Conservation (phyloP, 1,140 invertebrate genomes). For the Cydia pomonella region DNA sequence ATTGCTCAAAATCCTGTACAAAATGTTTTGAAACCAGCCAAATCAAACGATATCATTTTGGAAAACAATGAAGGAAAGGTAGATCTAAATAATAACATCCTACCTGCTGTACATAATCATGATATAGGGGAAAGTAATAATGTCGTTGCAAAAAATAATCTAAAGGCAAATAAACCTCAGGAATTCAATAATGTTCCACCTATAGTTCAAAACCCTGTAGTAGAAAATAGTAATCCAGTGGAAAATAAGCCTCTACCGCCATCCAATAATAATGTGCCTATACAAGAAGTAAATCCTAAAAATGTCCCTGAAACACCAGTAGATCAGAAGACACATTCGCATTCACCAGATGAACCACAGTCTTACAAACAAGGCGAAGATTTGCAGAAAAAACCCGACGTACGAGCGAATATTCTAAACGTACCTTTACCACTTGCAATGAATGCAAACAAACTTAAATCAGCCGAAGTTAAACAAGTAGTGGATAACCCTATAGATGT, state of each 20-base stretch:
- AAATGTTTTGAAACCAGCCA: conserved; percentile 11
- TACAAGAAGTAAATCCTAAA: neutral
- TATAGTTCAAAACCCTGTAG: conserved; percentile 24
- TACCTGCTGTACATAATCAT: neutral
- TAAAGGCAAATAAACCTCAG: conserved; percentile 11
- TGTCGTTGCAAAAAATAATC: conserved; percentile 11
- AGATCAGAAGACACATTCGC: conserved; percentile 45
- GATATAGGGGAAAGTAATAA: conserved; percentile 2
- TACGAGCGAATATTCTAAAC: conserved; percentile 27
- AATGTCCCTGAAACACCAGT: neutral
- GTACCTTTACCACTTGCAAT: conserved; percentile 38
- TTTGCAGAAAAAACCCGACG: conserved; percentile 41
- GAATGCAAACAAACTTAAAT: conserved; percentile 35
- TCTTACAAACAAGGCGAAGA: conserved; percentile 70
- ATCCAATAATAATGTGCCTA: conserved; percentile 1
- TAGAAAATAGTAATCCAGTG: conserved; percentile 31
- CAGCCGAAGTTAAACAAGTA: neutral
- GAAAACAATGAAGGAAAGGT: neutral
- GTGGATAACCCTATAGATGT: conserved; percentile 36
- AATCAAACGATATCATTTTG: neutral
- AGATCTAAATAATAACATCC: neutral
- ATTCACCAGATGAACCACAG: conserved; percentile 67
- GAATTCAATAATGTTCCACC: conserved; percentile 15
- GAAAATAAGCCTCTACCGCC: conserved; percentile 4
- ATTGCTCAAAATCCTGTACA: conserved; percentile 24